Base-by-base conservation (phyloP, 2,888 invertebrate species). In the Synergus gifuensis region DNA sequence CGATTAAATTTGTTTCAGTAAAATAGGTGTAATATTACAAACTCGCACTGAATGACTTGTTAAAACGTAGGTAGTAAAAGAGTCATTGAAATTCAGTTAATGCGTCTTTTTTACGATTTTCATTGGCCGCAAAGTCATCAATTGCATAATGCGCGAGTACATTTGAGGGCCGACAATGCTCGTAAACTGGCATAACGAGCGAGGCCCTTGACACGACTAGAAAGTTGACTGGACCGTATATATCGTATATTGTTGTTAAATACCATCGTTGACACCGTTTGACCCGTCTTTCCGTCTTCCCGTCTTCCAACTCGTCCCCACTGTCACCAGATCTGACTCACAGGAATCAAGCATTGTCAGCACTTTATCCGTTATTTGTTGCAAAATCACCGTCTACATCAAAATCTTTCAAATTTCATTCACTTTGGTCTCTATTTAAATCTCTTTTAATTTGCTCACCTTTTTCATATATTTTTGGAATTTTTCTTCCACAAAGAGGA, bases 231-330 rank as follows among this genome's bases (percentile, higher is more conserved):
- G 83, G 83, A 82, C 83, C 85, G 82, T 84, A 86, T 81, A 85
- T 89, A 89, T 90, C 85, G 82, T 84, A 86, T 81, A 85, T 89
- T 89, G 90, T 90, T 88, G 89, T 89, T 91, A 90, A 91, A 91
- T 91, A 90, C 88, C 84, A 84, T 87, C 91, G 88, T 91, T 91
- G 90, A 91, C 91, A 91, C 89, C 89, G 85, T 89, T 91, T 91
- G 88, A 91, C 91, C 90, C 87, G 89, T 88, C 90, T 89, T 89
- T 87, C 91, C 89, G 87, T 84, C 60, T 76, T 44, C 77, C 85
- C 82, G 84, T 69, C 69, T 42, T 69, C 22, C 46, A 46, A 28
- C 49, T 49, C 54, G 28, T 73, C 81, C 84, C 85, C 81, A 81
- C 69, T 78, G 81, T 66, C 79, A 77, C 66, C 77, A 81, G 78